Evolutionary conservation across 2,888 invertebrate species (phyloP).

Genomic region (Mythimna loreyi): DNA sequence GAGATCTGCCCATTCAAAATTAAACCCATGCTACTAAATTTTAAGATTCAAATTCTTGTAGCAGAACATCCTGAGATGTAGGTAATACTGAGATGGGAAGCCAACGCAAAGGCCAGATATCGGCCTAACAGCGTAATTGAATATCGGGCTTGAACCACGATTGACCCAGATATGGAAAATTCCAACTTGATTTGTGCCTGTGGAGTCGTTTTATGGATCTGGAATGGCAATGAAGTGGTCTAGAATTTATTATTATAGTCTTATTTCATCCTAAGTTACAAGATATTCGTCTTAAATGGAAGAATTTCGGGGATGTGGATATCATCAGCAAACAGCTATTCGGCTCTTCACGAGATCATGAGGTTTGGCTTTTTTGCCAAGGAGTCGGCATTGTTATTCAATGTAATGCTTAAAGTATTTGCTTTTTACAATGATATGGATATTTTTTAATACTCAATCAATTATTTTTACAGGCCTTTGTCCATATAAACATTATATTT

Average conservation of each 20-base stretch:
- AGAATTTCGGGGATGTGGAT: neutral
- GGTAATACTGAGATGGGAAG: slow-evolving; percentile 82
- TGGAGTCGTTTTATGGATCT: slow-evolving; percentile 53
- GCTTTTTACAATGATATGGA: too few species aligned
- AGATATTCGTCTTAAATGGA: neutral
- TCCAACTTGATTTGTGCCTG: slow-evolving; percentile 69
- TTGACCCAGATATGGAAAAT: slow-evolving; percentile 72
- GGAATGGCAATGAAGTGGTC: slow-evolving; percentile 39
- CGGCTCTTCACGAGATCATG: too few species aligned
- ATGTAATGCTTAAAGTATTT: too few species aligned
- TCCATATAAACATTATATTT: too few species aligned
- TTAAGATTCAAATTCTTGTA: slow-evolving; percentile 63
- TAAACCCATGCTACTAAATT: slow-evolving; percentile 46
- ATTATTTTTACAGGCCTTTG: too few species aligned
- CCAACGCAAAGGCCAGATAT: slow-evolving; percentile 80
- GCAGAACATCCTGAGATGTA: slow-evolving; percentile 66
- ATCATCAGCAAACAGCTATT: too few species aligned
- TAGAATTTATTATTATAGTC: slow-evolving; percentile 38
- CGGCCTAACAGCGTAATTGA: slow-evolving; percentile 84
- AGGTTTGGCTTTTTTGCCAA: too few species aligned
- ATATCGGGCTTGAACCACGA: slow-evolving; percentile 73
- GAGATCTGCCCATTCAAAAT: slow-evolving; percentile 50
- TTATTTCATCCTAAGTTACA: slow-evolving; percentile 22
- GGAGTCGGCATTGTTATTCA: too few species aligned
- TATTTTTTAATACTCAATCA: too few species aligned